A percentile compares a stretch with the other conserved stretches of the same genome.
Conservation (phyloP, 2,797 vertebrate species). For the Phoeniculus purpureus region DNA sequence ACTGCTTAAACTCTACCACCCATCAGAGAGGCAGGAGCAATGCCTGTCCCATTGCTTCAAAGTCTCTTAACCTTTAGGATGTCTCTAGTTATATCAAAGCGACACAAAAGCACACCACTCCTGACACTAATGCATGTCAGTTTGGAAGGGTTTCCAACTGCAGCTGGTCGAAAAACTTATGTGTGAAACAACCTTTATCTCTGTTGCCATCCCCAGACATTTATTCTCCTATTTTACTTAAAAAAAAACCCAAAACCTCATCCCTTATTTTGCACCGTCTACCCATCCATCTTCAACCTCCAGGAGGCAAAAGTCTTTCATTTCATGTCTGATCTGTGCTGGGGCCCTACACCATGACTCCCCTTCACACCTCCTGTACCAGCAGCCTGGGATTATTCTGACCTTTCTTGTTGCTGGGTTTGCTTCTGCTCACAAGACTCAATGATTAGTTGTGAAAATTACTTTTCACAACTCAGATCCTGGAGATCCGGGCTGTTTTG, state of each 20-base stretch:
- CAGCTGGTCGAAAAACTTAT: not conserved
- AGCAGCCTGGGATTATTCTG: not conserved
- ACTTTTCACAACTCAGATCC: not conserved
- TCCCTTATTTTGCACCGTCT: not conserved
- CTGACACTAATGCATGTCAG: not conserved
- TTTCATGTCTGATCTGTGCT: not conserved
- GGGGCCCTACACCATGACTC: not conserved
- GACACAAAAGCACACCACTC: not conserved
- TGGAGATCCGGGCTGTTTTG: not conserved
- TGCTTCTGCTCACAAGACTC: not conserved
- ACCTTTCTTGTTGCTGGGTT: not conserved
- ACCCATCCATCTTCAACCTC: not conserved
- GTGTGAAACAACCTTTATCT: not conserved
- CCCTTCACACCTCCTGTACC: not conserved
- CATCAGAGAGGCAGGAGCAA: not conserved
- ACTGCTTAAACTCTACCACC: not conserved
- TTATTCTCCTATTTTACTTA: not conserved
- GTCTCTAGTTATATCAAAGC: not conserved
- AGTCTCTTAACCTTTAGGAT: not conserved
- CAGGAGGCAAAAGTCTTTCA: not conserved
- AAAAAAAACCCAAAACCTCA: not conserved
- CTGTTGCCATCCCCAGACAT: not conserved
- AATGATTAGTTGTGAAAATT: not conserved
- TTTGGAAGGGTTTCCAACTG: not conserved
- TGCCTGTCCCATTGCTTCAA: not conserved